phyloP scores from a whole-genome alignment of 2,888 invertebrate species.

The Drosophila koepferae region DNA sequence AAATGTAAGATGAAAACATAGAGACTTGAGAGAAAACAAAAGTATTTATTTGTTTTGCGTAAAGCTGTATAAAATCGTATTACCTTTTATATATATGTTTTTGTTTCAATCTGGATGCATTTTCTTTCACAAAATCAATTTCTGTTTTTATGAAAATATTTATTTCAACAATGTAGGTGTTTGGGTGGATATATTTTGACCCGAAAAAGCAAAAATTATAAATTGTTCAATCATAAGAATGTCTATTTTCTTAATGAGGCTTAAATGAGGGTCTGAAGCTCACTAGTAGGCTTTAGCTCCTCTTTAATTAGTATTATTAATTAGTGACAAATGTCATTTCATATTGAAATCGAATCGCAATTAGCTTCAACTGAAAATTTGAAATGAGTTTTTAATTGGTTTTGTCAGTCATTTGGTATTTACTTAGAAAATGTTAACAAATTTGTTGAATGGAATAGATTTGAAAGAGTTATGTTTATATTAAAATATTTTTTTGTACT shows the following conservation, averaged over 20 bases:
- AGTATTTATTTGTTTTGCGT: not conserved
- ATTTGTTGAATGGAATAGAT: not conserved
- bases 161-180: conserved; percentile 18
- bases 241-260: not conserved
- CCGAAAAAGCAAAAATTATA: not conserved
- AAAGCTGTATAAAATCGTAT: not conserved
- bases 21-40: not conserved
- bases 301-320: conserved; percentile 61
- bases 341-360: conserved; percentile 11
- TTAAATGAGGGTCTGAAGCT: not conserved
- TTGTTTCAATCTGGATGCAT: not conserved
- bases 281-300: conserved; percentile 9
- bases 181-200: conserved; percentile 39
- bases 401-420: not conserved
- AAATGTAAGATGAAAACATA: not conserved
- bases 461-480: not conserved
- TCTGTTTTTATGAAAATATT: not conserved
- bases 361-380: conserved; percentile 12
- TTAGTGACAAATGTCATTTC: conserved; percentile 59
- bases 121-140: conserved; percentile 4
- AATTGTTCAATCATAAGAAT: no score
- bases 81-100: not conserved
- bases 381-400: not conserved
- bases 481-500: no score
- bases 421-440: not conserved